Conservation (phyloP, 2,797 vertebrate genomes). For the Dermochelys coriacea region DNA sequence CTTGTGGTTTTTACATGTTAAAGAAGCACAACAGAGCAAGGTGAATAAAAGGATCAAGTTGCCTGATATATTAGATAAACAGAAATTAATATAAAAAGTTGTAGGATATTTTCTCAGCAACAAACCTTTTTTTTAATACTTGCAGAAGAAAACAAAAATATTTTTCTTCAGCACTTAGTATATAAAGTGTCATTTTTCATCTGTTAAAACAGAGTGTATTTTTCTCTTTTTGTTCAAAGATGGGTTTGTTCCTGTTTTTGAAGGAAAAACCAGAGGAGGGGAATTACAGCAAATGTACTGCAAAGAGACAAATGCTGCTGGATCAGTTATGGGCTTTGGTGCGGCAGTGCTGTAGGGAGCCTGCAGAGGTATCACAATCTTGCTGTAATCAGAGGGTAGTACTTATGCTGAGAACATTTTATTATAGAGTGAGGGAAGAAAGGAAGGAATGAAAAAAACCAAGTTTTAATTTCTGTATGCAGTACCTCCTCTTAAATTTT, state of each 20-base stretch:
- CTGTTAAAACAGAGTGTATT: not conserved
- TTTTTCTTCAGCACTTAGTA: not conserved
- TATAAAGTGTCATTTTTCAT: not conserved
- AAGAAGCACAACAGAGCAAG: not conserved
- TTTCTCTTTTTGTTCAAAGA: slow-evolving; percentile 27
- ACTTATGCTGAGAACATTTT: slow-evolving; percentile 22
- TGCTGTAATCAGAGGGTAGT: slow-evolving; percentile 32
- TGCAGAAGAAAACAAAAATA: not conserved
- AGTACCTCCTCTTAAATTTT: not conserved
- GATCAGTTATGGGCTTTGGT: slow-evolving; percentile 24
- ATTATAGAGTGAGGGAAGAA: not conserved
- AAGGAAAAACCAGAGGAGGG: slow-evolving; percentile 15
- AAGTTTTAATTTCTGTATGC: slow-evolving; percentile 4
- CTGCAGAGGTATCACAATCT: not conserved
- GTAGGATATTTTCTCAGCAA: not conserved
- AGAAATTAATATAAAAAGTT: not conserved
- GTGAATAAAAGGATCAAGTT: not conserved
- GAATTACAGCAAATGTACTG: slow-evolving; percentile 41
- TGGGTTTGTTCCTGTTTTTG: slow-evolving; percentile 34
- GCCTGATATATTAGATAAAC: not conserved
- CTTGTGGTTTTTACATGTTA: not conserved
- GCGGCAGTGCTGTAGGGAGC: not conserved
- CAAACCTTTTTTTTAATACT: not conserved
- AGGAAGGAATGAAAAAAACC: not conserved
- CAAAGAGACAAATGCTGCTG: slow-evolving; percentile 47